Conservation (phyloP, 1,140 invertebrate species). For the Pogonus chalceus region DNA sequence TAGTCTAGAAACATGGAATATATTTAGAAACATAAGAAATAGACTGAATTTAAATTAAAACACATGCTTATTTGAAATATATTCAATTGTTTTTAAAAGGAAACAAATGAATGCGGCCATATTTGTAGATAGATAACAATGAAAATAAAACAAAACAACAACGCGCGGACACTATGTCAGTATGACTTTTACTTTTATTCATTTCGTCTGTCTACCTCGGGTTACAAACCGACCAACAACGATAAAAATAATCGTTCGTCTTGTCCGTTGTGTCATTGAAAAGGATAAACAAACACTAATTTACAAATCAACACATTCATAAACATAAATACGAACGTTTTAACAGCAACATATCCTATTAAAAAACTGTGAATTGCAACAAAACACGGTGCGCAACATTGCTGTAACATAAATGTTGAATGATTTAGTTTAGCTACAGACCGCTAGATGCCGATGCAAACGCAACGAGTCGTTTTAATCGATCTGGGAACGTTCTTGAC, state of each 20-base stretch:
- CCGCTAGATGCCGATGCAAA: not conserved
- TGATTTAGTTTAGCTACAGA: not conserved
- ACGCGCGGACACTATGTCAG: too few species aligned
- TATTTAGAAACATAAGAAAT: too few species aligned
- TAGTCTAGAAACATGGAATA: too few species aligned
- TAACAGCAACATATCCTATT: constrained; percentile 7
- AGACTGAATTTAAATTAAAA: too few species aligned
- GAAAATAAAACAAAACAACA: too few species aligned
- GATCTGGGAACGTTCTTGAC: constrained; percentile 23
- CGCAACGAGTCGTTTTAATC: not conserved
- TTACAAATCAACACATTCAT: not conserved
- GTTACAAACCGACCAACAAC: too few species aligned
- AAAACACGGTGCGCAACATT: not conserved
- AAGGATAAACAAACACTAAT: not conserved
- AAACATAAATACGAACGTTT: not conserved
- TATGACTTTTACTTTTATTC: too few species aligned
- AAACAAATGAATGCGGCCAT: too few species aligned
- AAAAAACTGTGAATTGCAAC: constrained; percentile 14
- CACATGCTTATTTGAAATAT: too few species aligned
- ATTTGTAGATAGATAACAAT: too few species aligned
- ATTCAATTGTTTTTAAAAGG: too few species aligned
- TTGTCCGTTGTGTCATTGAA: constrained; percentile 2
- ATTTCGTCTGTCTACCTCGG: too few species aligned
- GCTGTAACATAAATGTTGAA: not conserved
- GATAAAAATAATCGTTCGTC: not conserved